These are phyloP conservation scores for Thecophora atra DNA, from an alignment of 2,888 invertebrate species.

Conservation along the genomic window DNA sequence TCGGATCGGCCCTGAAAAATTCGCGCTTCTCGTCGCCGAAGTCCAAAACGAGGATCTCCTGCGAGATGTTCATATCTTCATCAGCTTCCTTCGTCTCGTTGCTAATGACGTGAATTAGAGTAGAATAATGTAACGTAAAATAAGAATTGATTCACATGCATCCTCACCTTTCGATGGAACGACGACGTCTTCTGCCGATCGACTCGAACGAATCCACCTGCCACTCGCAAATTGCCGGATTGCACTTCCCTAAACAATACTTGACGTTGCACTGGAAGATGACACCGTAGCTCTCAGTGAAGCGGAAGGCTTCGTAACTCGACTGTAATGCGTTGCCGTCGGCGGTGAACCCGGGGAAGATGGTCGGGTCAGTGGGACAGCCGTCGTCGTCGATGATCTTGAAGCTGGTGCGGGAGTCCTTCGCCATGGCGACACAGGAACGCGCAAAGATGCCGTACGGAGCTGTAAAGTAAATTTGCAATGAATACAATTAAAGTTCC, in stretches of 20 bases:
- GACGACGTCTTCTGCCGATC: slow-evolving; percentile 82
- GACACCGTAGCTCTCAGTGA: slow-evolving; percentile 95
- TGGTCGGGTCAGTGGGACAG: slow-evolving; percentile 91
- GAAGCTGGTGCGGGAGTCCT: slow-evolving; percentile 95
- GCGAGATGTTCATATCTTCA: slow-evolving; percentile 88
- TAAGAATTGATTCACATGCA: not conserved
- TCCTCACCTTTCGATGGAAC: slow-evolving; percentile 70
- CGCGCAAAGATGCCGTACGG: slow-evolving; percentile 95
- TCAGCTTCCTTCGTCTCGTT: slow-evolving; percentile 71
- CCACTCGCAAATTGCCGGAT: slow-evolving; percentile 92
- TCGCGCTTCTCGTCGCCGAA: slow-evolving; percentile 90
- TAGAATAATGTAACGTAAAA: slow-evolving; percentile 36
- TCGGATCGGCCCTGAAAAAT: slow-evolving; percentile 80
- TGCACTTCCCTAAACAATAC: slow-evolving; percentile 93
- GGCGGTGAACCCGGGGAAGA: slow-evolving; percentile 91
- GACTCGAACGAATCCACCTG: slow-evolving; percentile 90
- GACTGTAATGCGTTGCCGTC: slow-evolving; percentile 92
- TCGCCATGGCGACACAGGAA: slow-evolving; percentile 96
- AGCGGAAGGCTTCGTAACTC: slow-evolving; percentile 93
- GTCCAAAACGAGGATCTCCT: slow-evolving; percentile 92
- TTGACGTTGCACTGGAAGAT: slow-evolving; percentile 98
- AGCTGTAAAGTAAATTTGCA: slow-evolving; percentile 70
- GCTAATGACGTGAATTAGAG: slow-evolving; percentile 50
- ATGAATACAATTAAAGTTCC: too few relatives aligned
- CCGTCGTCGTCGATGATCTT: slow-evolving; percentile 96